Conservation (phyloP, 2,113 vertebrate genomes). For the Hyla sarda region DNA sequence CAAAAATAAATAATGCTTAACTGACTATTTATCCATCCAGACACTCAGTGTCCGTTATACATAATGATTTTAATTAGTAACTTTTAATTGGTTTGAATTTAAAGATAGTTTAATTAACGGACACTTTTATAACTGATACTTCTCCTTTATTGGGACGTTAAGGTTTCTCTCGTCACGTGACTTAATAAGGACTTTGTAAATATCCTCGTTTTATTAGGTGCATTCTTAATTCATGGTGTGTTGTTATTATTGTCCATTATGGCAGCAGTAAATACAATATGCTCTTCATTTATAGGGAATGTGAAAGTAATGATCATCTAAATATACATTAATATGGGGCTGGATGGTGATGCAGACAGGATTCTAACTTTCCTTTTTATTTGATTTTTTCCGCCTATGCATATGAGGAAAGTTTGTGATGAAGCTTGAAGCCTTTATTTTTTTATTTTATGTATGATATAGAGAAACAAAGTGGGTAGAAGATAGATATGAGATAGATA, state of each 20-base stretch:
- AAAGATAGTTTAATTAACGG: too few relatives aligned
- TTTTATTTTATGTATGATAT: too few relatives aligned
- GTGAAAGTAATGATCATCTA: neutral
- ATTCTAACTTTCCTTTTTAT: neutral
- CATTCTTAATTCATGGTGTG: neutral
- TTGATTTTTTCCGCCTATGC: too few relatives aligned
- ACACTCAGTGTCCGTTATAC: too few relatives aligned
- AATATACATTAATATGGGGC: conserved; percentile 25
- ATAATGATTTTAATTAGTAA: too few relatives aligned
- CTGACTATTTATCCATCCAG: too few relatives aligned
- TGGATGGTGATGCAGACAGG: neutral
- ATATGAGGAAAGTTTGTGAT: neutral
- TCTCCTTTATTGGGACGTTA: too few relatives aligned
- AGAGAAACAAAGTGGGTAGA: neutral
- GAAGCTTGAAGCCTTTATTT: too few relatives aligned
- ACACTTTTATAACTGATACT: too few relatives aligned
- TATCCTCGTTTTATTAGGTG: neutral
- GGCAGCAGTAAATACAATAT: neutral
- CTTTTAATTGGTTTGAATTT: too few relatives aligned
- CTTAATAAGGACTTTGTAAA: neutral
- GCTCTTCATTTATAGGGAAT: neutral
- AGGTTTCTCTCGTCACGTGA: neutral
- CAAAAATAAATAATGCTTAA: too few relatives aligned
- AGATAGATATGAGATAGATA: neutral
- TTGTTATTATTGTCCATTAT: neutral